These are phyloP conservation scores for Drosophila macrospina DNA, from an alignment of 2,888 invertebrate genomes.

Conservation along the genomic window DNA sequence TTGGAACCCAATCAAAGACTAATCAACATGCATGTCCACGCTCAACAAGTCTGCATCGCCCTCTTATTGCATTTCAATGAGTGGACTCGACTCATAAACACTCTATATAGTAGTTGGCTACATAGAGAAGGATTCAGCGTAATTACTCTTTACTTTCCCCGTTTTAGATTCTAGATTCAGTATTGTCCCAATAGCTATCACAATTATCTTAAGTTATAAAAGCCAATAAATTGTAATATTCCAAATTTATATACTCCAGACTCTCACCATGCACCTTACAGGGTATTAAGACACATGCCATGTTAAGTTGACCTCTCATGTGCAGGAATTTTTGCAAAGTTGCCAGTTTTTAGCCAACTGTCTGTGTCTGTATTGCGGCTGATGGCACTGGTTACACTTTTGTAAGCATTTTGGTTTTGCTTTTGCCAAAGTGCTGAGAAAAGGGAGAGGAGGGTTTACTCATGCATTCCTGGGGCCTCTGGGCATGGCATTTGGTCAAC, in stretches of 20 bases:
- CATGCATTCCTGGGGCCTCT: conserved; percentile 10
- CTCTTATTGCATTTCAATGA: too few species aligned
- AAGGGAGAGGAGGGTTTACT: conserved; percentile 2
- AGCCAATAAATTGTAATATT: too few species aligned
- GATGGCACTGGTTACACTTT: conserved; percentile 46
- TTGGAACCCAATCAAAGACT: conserved; percentile 47
- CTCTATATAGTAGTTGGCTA: too few species aligned
- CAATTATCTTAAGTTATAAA: too few species aligned
- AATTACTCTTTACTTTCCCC: too few species aligned
- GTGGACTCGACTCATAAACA: neutral
- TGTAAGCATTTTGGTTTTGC: conserved; percentile 33
- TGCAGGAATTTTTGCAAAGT: conserved; percentile 34
- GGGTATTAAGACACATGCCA: neutral
- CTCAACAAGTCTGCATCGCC: conserved; percentile 17
- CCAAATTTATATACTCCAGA: too few species aligned
- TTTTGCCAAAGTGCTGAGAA: neutral
- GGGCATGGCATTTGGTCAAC: conserved; percentile 41
- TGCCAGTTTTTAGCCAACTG: conserved; percentile 49
- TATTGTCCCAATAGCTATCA: too few species aligned
- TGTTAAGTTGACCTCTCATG: conserved; percentile 7
- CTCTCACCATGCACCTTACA: too few species aligned
- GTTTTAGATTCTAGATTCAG: too few species aligned
- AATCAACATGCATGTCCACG: conserved; percentile 50
- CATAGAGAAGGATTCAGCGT: too few species aligned
- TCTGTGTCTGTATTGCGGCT: conserved; percentile 34